These are phyloP conservation scores for Drosophila birchii DNA, from an alignment of 2,888 invertebrate species.

Conservation along the genomic window DNA sequence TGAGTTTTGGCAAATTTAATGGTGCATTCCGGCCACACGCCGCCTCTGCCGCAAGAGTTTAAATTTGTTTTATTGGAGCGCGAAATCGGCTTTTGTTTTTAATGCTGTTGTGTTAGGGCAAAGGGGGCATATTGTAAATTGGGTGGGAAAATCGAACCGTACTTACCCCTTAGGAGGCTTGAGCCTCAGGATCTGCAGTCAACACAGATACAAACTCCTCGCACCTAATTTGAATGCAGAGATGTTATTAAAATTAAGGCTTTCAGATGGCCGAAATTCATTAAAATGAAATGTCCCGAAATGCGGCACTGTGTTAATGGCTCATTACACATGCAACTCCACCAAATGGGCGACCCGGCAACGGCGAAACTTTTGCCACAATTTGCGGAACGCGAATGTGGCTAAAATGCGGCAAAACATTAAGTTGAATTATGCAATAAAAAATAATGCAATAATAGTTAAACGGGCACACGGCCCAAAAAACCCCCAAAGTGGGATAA, in stretches of 20 bases:
- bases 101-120: constrained; percentile 11
- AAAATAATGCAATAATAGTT: constrained; percentile 71
- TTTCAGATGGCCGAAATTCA: constrained; percentile 36
- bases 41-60: constrained; percentile 54
- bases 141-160: neutral
- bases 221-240: constrained; percentile 76
- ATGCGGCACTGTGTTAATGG: constrained; percentile 76
- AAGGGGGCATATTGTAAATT: constrained; percentile 4
- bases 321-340: constrained; percentile 78
- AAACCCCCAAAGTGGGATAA: neutral
- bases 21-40: constrained; percentile 60
- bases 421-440: constrained; percentile 76
- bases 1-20: constrained; percentile 65
- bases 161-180: constrained; percentile 13
- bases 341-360: constrained; percentile 49
- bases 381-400: constrained; percentile 74
- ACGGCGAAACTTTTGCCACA: constrained; percentile 59
- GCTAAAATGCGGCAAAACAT: constrained; percentile 77
- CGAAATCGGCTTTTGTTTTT: constrained; percentile 64
- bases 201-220: constrained; percentile 73
- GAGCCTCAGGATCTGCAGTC: constrained; percentile 32
- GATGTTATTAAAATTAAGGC: constrained; percentile 45
- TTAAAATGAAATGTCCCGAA: constrained; percentile 45
- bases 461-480: constrained; percentile 42
- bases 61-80: constrained; percentile 70